These are phyloP conservation scores for Pachypsylla venusta DNA, from an alignment of 1,140 invertebrate species.

Conservation along the genomic window DNA sequence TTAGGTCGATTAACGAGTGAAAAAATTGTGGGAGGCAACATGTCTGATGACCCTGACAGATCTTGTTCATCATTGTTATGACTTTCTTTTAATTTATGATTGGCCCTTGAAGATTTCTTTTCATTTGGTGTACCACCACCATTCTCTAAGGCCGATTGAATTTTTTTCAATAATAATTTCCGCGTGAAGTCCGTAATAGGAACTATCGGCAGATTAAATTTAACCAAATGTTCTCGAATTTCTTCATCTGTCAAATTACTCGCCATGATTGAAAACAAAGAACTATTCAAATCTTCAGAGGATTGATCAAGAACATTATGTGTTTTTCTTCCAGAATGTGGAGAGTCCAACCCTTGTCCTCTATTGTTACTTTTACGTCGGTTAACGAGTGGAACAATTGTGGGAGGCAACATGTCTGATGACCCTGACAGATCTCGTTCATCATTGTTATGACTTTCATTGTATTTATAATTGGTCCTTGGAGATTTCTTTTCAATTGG, in stretches of 20 bases:
- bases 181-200: neutral
- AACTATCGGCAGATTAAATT: neutral
- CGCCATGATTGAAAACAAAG: neutral
- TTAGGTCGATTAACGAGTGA: neutral
- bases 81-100: neutral
- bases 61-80: neutral
- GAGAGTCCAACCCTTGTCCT: neutral
- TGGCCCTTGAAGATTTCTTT: neutral
- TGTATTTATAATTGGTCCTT: neutral
- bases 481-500: neutral
- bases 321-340: neutral
- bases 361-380: neutral
- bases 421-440: neutral
- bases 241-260: neutral
- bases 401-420: neutral
- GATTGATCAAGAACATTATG: neutral
- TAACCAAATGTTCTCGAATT: neutral
- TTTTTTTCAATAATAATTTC: neutral
- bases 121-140: neutral
- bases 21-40: neutral
- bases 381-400: neutral
- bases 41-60: neutral
- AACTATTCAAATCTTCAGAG: neutral
- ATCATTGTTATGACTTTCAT: neutral
- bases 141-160: neutral